These are phyloP conservation scores for Bombycilla garrulus DNA, from an alignment of 2,113 vertebrate species.

Conservation along the genomic window DNA sequence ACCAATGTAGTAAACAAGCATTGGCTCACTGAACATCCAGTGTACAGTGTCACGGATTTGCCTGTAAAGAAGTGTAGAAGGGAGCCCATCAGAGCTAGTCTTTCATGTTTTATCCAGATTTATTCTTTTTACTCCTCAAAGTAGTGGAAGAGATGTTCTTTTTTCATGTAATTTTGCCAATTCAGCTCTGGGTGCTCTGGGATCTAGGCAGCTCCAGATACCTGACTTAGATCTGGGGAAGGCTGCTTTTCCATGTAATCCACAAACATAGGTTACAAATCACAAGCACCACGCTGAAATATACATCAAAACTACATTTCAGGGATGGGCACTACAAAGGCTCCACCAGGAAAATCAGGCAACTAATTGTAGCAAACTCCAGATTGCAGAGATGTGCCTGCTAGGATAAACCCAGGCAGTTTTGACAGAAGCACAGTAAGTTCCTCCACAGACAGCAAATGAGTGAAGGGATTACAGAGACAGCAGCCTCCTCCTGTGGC, in stretches of 20 bases:
- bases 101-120: neutral
- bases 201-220: neutral
- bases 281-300: neutral
- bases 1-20: conserved; percentile 93
- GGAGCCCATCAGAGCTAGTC: neutral
- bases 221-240: neutral
- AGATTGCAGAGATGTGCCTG: neutral
- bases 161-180: neutral
- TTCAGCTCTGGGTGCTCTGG: neutral
- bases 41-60: conserved; percentile 97
- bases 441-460: neutral
- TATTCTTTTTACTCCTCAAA: neutral
- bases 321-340: neutral
- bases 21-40: conserved; percentile 97
- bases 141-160: neutral
- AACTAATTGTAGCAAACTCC: neutral
- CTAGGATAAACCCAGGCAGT: neutral
- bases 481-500: neutral
- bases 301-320: neutral
- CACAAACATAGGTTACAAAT: neutral
- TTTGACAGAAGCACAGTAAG: neutral
- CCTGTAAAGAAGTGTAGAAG: conserved; percentile 64
- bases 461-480: neutral
- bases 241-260: neutral
- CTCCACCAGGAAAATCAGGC: neutral